A percentile compares a stretch with the other conserved stretches of the same genome.
phyloP scores from a whole-genome alignment of 2,797 vertebrate species.

The Sebastes trivittatus region DNA sequence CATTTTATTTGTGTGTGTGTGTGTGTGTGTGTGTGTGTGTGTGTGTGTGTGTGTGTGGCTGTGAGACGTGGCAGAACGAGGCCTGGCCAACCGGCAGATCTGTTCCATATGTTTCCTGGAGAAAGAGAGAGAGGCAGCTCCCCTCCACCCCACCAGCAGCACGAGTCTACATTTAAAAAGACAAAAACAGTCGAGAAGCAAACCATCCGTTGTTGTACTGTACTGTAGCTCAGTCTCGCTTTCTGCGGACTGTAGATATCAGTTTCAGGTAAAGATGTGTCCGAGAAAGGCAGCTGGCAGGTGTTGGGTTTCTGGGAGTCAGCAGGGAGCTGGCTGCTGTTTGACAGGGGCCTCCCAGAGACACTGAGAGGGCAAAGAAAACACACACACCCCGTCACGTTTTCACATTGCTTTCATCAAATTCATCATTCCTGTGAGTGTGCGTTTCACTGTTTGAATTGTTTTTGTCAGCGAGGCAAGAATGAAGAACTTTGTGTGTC shows the following conservation, averaged over 20 bases:
- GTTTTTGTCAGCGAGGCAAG: not conserved
- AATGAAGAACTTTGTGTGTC: not conserved
- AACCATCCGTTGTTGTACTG: not conserved
- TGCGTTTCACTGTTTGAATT: not conserved
- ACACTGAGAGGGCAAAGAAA: conserved; percentile 37
- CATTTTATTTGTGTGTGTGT: conserved; percentile 16
- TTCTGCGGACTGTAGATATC: conserved; percentile 7
- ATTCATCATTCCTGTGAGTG: not conserved
- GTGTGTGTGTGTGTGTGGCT: conserved; percentile 39
- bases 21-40: conserved; percentile 56
- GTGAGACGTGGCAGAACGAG: conserved; percentile 90
- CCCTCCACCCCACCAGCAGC: conserved; percentile 65
- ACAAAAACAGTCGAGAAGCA: conserved; percentile 39
- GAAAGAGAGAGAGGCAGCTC: conserved; percentile 61
- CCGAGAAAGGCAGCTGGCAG: conserved; percentile 22
- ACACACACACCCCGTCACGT: conserved; percentile 10
- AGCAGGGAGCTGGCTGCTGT: conserved; percentile 23
- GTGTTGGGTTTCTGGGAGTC: conserved; percentile 45
- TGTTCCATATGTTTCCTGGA: conserved; percentile 95
- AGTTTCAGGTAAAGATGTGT: conserved; percentile 30
- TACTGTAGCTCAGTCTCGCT: not conserved
- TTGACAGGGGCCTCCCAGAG: conserved; percentile 31
- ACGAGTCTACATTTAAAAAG: conserved; percentile 59
- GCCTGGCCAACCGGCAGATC: conserved; percentile 88
- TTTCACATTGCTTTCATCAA: conserved; percentile 20